Percentiles rank a stretch among this genome's conserved stretches.
Conservation (phyloP, 2,888 invertebrate genomes). For the Hofmannophila pseudospretella region DNA sequence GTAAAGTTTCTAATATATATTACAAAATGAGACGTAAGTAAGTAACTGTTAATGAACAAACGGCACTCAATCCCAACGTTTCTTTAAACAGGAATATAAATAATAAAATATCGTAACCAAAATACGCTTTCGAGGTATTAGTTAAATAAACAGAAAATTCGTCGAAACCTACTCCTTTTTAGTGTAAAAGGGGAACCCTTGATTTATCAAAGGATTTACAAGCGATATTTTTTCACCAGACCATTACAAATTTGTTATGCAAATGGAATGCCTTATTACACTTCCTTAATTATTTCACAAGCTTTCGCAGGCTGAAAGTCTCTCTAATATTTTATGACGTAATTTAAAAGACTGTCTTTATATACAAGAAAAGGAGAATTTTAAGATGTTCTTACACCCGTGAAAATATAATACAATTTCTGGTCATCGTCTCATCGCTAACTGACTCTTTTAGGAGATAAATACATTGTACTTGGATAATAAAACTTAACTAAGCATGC, state of each 20-base stretch:
- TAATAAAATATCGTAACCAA: neutral
- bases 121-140: neutral
- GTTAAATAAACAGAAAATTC: neutral
- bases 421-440: constrained; percentile 16
- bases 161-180: neutral
- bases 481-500: too few relatives aligned
- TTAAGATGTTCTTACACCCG: constrained; percentile 35
- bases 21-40: too few relatives aligned
- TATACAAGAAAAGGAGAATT: constrained; percentile 43
- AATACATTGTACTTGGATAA: too few relatives aligned
- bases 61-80: too few relatives aligned
- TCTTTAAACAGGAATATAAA: too few relatives aligned
- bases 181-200: constrained; percentile 2
- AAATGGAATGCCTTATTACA: constrained; percentile 66
- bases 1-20: too few relatives aligned
- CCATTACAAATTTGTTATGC: constrained; percentile 59
- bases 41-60: too few relatives aligned
- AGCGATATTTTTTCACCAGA: constrained; percentile 43
- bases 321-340: constrained; percentile 60
- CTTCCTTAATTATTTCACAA: constrained; percentile 66
- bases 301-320: constrained; percentile 50
- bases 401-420: constrained; percentile 28
- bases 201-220: constrained; percentile 56
- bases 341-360: constrained; percentile 55
- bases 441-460: constrained; percentile 5